phyloP scores from a whole-genome alignment of 2,113 vertebrate genomes.

The Tympanuchus pallidicinctus region DNA sequence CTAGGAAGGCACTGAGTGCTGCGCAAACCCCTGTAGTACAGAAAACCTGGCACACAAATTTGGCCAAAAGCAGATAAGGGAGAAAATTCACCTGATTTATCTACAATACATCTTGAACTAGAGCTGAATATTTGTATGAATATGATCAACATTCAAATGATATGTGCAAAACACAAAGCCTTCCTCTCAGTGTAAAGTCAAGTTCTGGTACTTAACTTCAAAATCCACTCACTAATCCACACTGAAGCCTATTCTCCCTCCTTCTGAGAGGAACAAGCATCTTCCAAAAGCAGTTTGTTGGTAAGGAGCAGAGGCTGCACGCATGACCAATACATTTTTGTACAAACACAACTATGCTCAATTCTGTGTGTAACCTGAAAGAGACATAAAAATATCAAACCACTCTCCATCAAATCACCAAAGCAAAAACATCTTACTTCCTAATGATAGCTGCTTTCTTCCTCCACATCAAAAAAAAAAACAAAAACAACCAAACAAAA shows the following conservation, averaged over 20 bases:
- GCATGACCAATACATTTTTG: fast-evolving
- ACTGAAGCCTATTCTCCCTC: not conserved
- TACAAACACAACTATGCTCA: not conserved
- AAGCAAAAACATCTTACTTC: not conserved
- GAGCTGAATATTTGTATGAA: not conserved
- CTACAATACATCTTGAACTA: not conserved
- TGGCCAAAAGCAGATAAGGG: not conserved
- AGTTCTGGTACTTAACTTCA: not conserved
- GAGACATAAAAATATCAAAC: not conserved
- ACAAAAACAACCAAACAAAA: too few species aligned
- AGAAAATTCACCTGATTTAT: not conserved
- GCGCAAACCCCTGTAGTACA: not conserved
- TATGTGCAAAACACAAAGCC: not conserved
- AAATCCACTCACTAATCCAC: not conserved
- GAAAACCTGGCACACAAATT: not conserved
- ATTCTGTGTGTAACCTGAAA: not conserved
- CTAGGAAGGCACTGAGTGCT: not conserved
- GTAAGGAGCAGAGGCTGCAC: not conserved
- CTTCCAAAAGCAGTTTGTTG: not conserved
- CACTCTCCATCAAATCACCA: not conserved
- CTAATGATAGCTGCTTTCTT: not conserved
- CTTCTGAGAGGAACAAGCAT: not conserved
- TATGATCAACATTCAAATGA: fast-evolving
- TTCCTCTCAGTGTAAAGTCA: not conserved
- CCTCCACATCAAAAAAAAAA: not conserved